phyloP scores from a whole-genome alignment of 2,888 invertebrate genomes.

The Lycia hirtaria region DNA sequence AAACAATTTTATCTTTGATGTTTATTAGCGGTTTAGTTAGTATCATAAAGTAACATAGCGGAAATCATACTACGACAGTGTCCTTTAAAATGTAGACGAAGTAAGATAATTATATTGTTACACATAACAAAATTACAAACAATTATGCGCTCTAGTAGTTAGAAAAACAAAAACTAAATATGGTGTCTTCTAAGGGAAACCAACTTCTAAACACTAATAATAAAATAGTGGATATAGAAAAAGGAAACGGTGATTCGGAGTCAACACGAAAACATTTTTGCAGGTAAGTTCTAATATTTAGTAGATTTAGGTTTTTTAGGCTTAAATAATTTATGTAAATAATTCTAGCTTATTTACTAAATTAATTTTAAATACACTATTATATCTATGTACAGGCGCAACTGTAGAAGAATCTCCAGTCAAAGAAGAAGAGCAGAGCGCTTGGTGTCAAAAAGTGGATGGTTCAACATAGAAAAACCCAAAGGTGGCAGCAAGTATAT shows the following conservation, averaged over 20 bases:
- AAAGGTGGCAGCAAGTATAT: constrained; percentile 86
- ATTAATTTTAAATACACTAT: not conserved
- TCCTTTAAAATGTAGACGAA: constrained; percentile 30
- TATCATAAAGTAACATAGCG: constrained; percentile 33
- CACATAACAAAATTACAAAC: not conserved
- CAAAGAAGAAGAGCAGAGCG: constrained; percentile 66
- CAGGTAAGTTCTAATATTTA: constrained; percentile 23
- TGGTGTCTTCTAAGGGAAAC: constrained; percentile 21
- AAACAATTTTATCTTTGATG: constrained; percentile 41
- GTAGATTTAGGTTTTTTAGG: not conserved
- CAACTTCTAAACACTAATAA: constrained; percentile 17
- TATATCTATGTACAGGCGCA: constrained; percentile 47
- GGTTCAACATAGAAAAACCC: constrained; percentile 93
- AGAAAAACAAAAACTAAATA: constrained; percentile 9
- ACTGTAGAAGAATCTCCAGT: constrained; percentile 47
- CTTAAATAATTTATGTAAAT: not conserved
- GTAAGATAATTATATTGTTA: not conserved
- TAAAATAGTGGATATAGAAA: constrained; percentile 29
- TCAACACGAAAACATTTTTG: constrained; percentile 28
- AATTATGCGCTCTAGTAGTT: not conserved
- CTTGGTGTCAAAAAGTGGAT: constrained; percentile 93
- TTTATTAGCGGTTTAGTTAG: constrained; percentile 37
- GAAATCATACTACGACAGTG: constrained; percentile 32
- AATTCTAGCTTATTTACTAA: constrained; percentile 7
- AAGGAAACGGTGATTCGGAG: constrained; percentile 15